Base-by-base conservation (phyloP, 2,797 vertebrate species). In the Hephaestus fuliginosus region DNA sequence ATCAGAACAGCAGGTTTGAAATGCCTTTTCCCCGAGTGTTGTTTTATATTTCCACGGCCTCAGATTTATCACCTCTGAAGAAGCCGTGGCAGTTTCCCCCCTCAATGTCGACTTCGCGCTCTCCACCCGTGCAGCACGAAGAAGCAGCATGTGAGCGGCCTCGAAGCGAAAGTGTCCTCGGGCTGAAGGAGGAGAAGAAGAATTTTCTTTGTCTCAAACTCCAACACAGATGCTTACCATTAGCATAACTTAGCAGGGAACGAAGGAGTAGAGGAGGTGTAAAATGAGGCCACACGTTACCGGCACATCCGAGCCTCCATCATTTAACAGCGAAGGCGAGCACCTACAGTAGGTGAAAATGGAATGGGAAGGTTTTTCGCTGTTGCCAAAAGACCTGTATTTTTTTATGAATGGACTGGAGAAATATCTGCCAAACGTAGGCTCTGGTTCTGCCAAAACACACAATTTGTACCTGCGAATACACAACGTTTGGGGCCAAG, bases 181-280 rank as follows among this genome's bases (percentile, higher is more conserved):
- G 90, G 90, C 92, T 89, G 90, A 80, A 90, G 85, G 92, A 91
- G 84, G 83, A 89, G 83, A 83, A 84, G 86, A 81, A 89, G 86
- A 65, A 71, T 78, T 88, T 90, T 92, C 89, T 95, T 95, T 95
- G 93, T 95, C 90, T 93, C 75, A 61, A 84, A 88, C 92, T 91
- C 88, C 88, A 73, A 89, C 94, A 88, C 93, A 92, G 92, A 93
- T 91, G 92, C 91, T 89, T 92, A 87, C 83, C 83, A 94, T 95
- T 94, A 92, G 91, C 93, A 95, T 95, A 95, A 94, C 91, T 94
- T 94, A 94, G 93, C 94, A 74, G 93, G 91, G 86, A 91, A 92
- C 28, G 89, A 83, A 89, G 88, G 84, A 93, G 91, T 57, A 78
- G 88, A 74, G 85, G 91, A 94, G 92, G 93, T 94, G 92, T 94